Conservation (phyloP, 2,888 invertebrate species). For the Maniola hyperantus region DNA sequence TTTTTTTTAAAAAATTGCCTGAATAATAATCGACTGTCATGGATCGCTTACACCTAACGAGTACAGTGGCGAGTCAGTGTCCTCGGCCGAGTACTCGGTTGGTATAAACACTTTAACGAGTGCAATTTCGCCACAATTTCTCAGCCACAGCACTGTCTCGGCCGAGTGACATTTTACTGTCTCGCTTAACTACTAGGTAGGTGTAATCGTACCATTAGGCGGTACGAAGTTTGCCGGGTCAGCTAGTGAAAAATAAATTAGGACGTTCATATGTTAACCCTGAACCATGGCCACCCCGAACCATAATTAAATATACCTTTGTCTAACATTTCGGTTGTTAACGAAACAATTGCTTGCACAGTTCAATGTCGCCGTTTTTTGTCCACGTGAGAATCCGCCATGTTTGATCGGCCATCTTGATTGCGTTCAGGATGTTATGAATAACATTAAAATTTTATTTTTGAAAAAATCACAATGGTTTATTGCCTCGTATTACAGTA, state of each 20-base stretch:
- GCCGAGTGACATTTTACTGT: too few relatives aligned
- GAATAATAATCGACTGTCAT: too few relatives aligned
- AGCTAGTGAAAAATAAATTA: neutral
- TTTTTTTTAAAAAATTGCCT: too few relatives aligned
- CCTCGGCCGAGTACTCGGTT: too few relatives aligned
- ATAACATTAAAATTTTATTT: conserved; percentile 9
- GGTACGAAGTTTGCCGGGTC: too few relatives aligned
- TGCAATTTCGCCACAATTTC: too few relatives aligned
- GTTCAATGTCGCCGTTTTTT: conserved; percentile 67
- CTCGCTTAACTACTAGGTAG: too few relatives aligned
- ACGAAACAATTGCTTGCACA: conserved; percentile 50
- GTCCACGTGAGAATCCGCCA: conserved; percentile 51
- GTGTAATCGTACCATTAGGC: too few relatives aligned
- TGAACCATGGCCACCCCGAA: conserved; percentile 43
- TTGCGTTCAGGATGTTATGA: conserved; percentile 30
- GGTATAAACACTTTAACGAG: too few relatives aligned
- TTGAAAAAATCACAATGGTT: conserved; percentile 1
- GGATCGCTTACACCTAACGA: too few relatives aligned
- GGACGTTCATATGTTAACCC: neutral
- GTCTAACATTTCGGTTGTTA: conserved; percentile 59
- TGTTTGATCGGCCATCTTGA: conserved; percentile 46
- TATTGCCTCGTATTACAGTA: neutral
- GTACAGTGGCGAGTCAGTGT: too few relatives aligned
- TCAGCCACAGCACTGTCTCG: too few relatives aligned
- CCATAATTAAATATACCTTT: conserved; percentile 66